Evolutionary conservation across 1,140 invertebrate species (phyloP).

Genomic region (Tetramorium simillimum): DNA sequence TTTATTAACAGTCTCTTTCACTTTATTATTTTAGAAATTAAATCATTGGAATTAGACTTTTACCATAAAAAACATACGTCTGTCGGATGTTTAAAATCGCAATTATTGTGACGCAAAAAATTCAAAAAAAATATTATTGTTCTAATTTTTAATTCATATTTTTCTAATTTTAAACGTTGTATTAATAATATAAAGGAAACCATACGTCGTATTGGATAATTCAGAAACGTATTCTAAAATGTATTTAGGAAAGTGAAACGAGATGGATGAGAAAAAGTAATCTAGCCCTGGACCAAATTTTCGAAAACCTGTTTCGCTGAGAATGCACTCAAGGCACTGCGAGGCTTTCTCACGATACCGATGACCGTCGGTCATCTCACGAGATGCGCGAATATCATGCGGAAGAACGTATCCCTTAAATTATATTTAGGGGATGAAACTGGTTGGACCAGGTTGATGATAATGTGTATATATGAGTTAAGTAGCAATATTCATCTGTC

Average conservation of each 20-base stretch:
- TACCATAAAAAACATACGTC: not conserved
- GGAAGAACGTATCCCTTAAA: conserved; percentile 55
- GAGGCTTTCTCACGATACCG: conserved; percentile 79
- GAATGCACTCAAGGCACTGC: conserved; percentile 72
- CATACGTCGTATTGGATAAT: not conserved
- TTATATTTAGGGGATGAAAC: conserved; percentile 66
- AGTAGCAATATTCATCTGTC: not conserved
- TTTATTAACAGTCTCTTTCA: conserved; percentile 14
- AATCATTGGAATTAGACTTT: not conserved
- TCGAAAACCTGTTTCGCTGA: conserved; percentile 70
- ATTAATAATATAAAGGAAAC: not conserved
- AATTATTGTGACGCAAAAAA: not conserved
- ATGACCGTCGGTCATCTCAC: conserved; percentile 80
- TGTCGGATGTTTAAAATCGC: not conserved
- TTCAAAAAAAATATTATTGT: not conserved
- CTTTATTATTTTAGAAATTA: conserved; percentile 18
- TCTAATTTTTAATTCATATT: not conserved
- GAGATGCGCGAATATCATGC: conserved; percentile 62
- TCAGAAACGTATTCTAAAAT: not conserved
- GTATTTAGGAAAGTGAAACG: not conserved
- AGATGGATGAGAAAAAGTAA: not conserved
- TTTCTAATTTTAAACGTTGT: conserved; percentile 7
- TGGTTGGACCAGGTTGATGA: conserved; percentile 58
- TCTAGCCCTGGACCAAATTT: conserved; percentile 58
- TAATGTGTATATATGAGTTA: conserved; percentile 3